Percentiles rank a stretch among this genome's conserved stretches.
Evolutionary conservation across 2,113 vertebrate genomes (phyloP).

Genomic region (Actenoides lindsayi): DNA sequence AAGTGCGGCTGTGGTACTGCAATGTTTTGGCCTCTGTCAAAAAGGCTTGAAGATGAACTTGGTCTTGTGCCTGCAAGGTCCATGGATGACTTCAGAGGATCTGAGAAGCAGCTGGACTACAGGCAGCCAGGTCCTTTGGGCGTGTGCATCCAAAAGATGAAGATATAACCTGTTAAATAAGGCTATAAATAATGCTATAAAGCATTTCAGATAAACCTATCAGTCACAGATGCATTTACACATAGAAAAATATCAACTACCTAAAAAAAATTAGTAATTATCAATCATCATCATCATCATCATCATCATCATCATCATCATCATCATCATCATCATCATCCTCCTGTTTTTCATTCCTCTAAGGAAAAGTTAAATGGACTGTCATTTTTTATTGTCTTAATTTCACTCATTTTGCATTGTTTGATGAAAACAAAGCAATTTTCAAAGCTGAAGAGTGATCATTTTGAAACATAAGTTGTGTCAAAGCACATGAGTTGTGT

Average conservation of each 20-base stretch:
- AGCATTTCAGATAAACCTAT: not conserved
- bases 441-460: not conserved
- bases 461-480: not conserved
- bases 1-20: not conserved
- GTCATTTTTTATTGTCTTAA: not conserved
- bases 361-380: not conserved
- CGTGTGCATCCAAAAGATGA: not conserved
- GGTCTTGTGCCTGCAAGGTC: not conserved
- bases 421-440: not conserved
- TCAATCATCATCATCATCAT: too few species aligned
- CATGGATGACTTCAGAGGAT: not conserved
- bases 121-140: not conserved
- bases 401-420: not conserved
- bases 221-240: not conserved
- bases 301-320: too few species aligned
- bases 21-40: not conserved
- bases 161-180: not conserved
- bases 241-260: not conserved
- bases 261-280: not conserved
- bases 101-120: not conserved
- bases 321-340: not conserved
- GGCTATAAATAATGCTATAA: too few species aligned
- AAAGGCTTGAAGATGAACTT: not conserved
- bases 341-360: not conserved
- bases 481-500: not conserved